Percentiles rank a stretch among this genome's conserved stretches.
phyloP scores from a whole-genome alignment of 2,797 vertebrate species.

The Xiphophorus birchmanni region DNA sequence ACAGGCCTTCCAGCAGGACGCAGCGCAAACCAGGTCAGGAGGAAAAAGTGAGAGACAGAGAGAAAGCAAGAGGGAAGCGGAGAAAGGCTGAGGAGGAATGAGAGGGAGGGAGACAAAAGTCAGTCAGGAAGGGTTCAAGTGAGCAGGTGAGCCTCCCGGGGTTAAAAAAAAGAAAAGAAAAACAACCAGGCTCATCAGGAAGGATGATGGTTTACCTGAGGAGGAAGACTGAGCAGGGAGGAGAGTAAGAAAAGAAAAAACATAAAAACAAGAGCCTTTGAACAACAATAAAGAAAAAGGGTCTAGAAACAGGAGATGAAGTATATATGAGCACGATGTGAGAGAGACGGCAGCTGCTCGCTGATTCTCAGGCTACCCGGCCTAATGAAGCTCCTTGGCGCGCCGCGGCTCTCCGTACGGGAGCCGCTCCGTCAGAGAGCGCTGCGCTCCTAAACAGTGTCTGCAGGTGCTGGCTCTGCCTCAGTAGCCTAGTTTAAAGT shows the following conservation, averaged over 20 bases:
- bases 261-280: neutral
- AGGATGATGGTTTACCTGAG: constrained; percentile 23
- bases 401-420: neutral
- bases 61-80: neutral
- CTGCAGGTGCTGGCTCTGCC: constrained; percentile 33
- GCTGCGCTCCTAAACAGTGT: neutral
- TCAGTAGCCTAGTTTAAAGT: constrained; percentile 28
- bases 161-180: neutral
- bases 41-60: constrained; percentile 7
- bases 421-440: constrained; percentile 1
- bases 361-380: constrained; percentile 29
- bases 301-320: neutral
- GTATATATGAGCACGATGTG: neutral
- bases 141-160: neutral
- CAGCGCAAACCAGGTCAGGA: constrained; percentile 51
- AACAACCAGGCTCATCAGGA: constrained; percentile 2
- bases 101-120: constrained; percentile 9
- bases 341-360: neutral
- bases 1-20: constrained; percentile 43
- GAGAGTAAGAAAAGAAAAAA: neutral
- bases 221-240: constrained; percentile 1
- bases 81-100: constrained; percentile 3
- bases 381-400: constrained; percentile 16
- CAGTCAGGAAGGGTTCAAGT: constrained; percentile 28
- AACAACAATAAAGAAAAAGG: neutral